Evolutionary conservation across 1,140 invertebrate genomes (phyloP), one percentile per base, ranked within the genome.

Genomic region (Drosophila pallidifrons): DNA sequence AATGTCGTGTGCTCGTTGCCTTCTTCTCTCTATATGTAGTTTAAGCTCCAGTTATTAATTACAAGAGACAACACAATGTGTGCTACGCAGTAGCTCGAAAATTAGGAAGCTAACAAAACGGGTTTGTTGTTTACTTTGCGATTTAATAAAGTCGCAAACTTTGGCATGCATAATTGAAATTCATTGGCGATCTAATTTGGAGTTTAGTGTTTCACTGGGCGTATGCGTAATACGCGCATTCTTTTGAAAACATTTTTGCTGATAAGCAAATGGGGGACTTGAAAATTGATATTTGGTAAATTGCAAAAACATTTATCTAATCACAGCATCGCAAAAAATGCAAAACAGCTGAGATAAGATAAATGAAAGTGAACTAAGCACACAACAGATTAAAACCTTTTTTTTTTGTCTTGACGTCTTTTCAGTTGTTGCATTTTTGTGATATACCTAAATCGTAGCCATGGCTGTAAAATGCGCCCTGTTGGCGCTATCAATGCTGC

Each of bases 211-310:
- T 55, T 46, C 30, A 68, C 38, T 51, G 72, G 49, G 47, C 75
- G 66, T 74, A 80, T 82, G 49, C 52, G 81, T 61, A 67, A 79
- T 82, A 16, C 13, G 8, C 20, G 20, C 20, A 25, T 25, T 25
- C 20, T 25, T 41, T 35, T 52, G 20, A 55, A 47, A 15, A 47
- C 30, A 8, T 6, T 46, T 41, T 35, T 2, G 4, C 49, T 69
- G 58, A 75, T 75, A 75, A 68, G 45, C 32, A 20, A 38, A 38
- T 35, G 13, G 15, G 0, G 11, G n/a, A 25, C 2, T 10, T 16
- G 54, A 54, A 75, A 81, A 81, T 79, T 85, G 35, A 8, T 38
- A 10, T 38, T 61, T 51, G 79, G 82, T 66, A 85, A 76, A 82
- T 86, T 73, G 82, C 79, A 70, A 1, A 30, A 1, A 5, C 10